Evolutionary conservation across 2,888 invertebrate genomes (phyloP), one percentile per base, ranked within the genome.

Genomic region (Limnephilus lunatus): DNA sequence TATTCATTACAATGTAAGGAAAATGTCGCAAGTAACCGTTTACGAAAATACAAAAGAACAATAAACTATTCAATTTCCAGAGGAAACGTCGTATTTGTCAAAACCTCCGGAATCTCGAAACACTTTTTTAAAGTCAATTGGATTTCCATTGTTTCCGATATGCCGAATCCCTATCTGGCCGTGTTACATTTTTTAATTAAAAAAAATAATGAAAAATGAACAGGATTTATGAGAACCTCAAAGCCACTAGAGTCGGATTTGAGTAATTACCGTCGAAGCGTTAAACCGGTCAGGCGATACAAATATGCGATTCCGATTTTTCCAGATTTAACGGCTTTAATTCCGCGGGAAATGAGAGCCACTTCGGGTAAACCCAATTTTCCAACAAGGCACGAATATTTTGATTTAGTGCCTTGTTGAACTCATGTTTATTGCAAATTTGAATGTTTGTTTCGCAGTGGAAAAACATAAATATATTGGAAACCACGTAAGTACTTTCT

Each of bases 21-120:
- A 85, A 39, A 85, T 85, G 44, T 44, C 44, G 85, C 25, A 85
- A 85, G 85, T 85, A n/a, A 85, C 35, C 35, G 83, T 83, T 83
- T 83, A 35, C 15, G 35, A 83, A 83, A 31, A 85, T 39, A 85
- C 85, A 85, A 19, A 85, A 44, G 85, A 85, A 85, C 85, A 85
- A 85, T 85, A 85, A 85, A 85, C 39, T 39, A 85, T 85, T 85
- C 85, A 44, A 39, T 25, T 19, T 44, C 12, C 85, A 85, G 39
- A 85, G 85, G 85, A 85, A 85, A 85, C 39, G 39, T n/a, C 19
- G 39, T 30, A 14, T 39, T 39, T 85, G 85, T 85, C 85, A 32
- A n/a, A 85, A 5, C 44, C n/a, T 44, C 44, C 44, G 85, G 11
- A 44, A 85, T 85, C 85, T 85, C 85, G 39, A 19, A 85, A 85